Evolutionary conservation across 2,797 vertebrate genomes (phyloP).

Genomic region (Lindbergichthys nudifrons): DNA sequence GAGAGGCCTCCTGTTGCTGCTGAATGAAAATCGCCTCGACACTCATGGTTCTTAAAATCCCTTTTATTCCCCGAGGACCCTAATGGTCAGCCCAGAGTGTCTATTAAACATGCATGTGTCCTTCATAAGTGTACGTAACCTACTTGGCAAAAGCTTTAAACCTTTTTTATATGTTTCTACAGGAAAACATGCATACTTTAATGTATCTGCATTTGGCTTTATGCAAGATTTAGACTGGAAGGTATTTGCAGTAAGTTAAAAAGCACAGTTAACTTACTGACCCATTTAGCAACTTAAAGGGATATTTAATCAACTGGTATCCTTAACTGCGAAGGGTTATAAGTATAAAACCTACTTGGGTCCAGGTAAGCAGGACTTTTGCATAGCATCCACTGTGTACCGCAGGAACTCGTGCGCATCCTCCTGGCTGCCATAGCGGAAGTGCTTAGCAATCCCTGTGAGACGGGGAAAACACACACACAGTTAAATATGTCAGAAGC

Average conservation of each 20-base stretch:
- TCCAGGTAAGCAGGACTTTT: conserved; percentile 96
- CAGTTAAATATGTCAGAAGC: not conserved
- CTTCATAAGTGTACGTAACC: not conserved
- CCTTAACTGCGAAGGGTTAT: too few relatives aligned
- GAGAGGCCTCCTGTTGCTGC: conserved; percentile 24
- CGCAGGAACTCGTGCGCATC: conserved; percentile 98
- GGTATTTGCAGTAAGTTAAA: not conserved
- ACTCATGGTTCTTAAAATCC: conserved; percentile 10
- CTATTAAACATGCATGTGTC: conserved; percentile 21
- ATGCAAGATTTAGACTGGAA: not conserved
- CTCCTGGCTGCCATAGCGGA: conserved; percentile 96
- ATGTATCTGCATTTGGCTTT: not conserved
- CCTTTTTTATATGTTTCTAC: not conserved
- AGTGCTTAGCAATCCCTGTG: conserved; percentile 96
- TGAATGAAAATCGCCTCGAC: not conserved
- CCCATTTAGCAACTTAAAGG: not conserved
- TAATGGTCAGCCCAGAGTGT: not conserved
- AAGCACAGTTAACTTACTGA: not conserved
- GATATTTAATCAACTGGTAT: too few relatives aligned
- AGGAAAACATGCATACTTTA: not conserved
- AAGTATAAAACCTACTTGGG: conserved; percentile 87
- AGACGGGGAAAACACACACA: conserved; percentile 20
- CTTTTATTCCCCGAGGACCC: conserved; percentile 15
- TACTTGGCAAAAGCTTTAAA: not conserved
- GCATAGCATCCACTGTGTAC: conserved; percentile 97